These are phyloP conservation scores for Magallana angulata DNA, from an alignment of 1,140 invertebrate species.

Conservation along the genomic window DNA sequence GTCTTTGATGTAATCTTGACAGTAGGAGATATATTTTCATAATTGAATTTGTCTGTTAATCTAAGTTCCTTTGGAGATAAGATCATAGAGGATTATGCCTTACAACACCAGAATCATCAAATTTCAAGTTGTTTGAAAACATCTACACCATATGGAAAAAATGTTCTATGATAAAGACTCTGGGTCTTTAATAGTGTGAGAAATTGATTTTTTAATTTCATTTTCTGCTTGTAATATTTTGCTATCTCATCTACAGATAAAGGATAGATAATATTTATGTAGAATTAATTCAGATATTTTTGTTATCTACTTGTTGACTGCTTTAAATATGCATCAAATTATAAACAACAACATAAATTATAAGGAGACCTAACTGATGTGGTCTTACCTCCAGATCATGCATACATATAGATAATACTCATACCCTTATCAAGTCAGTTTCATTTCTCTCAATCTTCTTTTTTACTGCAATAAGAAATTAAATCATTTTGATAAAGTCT, in stretches of 20 bases:
- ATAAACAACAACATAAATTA: too few relatives aligned
- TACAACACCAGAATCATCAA: neutral
- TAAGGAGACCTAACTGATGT: too few relatives aligned
- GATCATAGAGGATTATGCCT: neutral
- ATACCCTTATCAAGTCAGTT: too few relatives aligned
- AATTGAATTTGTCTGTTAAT: slow-evolving; percentile 14
- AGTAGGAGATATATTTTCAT: slow-evolving; percentile 28
- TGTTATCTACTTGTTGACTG: neutral
- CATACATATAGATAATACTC: too few relatives aligned
- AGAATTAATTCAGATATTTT: neutral
- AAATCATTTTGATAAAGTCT: too few relatives aligned
- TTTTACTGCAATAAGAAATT: too few relatives aligned
- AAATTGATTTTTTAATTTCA: neutral
- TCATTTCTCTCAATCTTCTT: too few relatives aligned
- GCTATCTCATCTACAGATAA: slow-evolving; percentile 30
- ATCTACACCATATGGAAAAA: neutral
- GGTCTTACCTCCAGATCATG: too few relatives aligned
- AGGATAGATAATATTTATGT: neutral
- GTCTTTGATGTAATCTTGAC: slow-evolving; percentile 23
- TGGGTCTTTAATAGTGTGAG: neutral
- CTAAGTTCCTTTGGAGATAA: neutral
- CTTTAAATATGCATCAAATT: too few relatives aligned
- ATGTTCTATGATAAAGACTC: neutral
- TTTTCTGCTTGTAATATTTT: neutral
- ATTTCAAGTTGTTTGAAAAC: slow-evolving; percentile 25